Percentiles rank a stretch among this genome's conserved stretches.
Evolutionary conservation across 2,888 invertebrate species (phyloP).

Genomic region (Seira sanloemensis): DNA sequence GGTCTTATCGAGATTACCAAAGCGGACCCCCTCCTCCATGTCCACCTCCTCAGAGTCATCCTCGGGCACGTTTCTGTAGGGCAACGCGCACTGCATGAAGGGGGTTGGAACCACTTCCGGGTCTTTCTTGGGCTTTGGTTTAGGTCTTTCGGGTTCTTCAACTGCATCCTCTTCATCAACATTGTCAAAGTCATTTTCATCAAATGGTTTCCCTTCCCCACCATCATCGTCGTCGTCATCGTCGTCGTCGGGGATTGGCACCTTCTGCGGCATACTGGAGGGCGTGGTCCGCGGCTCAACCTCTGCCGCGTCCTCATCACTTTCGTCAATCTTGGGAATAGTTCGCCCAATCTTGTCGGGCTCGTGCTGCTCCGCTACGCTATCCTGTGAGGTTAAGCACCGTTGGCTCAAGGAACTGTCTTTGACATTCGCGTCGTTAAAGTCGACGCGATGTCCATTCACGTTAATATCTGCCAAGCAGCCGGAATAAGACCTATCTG

Average conservation of each 20-base stretch:
- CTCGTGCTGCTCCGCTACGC: conserved; percentile 33
- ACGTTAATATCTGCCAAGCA: conserved; percentile 95
- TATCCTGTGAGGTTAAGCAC: conserved; percentile 61
- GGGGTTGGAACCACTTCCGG: conserved; percentile 68
- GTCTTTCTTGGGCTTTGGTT: conserved; percentile 58
- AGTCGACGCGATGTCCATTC: conserved; percentile 88
- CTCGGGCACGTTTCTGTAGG: conserved; percentile 80
- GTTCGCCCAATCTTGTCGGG: conserved; percentile 35
- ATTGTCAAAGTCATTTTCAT: conserved; percentile 26
- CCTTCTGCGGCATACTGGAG: conserved; percentile 69
- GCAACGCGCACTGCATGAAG: conserved; percentile 78
- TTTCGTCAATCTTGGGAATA: conserved; percentile 56
- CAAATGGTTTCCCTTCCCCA: conserved; percentile 62
- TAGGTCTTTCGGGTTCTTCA: neutral
- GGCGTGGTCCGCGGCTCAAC: conserved; percentile 73
- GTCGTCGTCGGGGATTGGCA: neutral
- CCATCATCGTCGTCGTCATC: neutral
- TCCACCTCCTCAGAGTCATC: conserved; percentile 88
- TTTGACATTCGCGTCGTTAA: conserved; percentile 75
- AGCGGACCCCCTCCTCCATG: conserved; percentile 74
- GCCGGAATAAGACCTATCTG: conserved; percentile 83
- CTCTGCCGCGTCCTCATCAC: conserved; percentile 74
- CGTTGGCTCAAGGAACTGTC: conserved; percentile 62
- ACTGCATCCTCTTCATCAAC: conserved; percentile 20
- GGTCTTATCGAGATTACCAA: conserved; percentile 71